Percentiles rank a stretch among this genome's conserved stretches.
phyloP scores from a whole-genome alignment of 1,140 invertebrate species.

The Frieseomelitta varia region DNA sequence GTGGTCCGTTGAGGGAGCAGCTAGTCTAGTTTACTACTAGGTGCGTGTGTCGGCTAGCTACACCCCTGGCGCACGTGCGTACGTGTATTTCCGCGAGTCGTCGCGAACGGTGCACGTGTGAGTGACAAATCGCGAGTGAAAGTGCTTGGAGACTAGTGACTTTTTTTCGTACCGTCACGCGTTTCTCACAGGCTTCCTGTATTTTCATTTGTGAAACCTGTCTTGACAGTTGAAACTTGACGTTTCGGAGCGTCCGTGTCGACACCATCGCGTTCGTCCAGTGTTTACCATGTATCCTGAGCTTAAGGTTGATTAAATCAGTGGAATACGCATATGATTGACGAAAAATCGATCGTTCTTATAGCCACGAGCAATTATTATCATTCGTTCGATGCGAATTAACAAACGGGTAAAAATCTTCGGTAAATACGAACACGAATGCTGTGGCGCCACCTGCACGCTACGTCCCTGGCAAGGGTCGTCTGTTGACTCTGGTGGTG shows the following conservation, averaged over 20 bases:
- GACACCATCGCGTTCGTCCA: neutral
- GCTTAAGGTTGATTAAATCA: no score
- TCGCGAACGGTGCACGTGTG: constrained; percentile 54
- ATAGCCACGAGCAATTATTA: neutral
- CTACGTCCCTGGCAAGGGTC: constrained; percentile 57
- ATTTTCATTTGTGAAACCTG: constrained; percentile 11
- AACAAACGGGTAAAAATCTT: neutral
- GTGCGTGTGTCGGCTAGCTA: constrained; percentile 62
- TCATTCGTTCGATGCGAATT: neutral
- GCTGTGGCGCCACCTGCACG: constrained; percentile 41
- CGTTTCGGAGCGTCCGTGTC: constrained; percentile 3
- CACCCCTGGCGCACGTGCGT: constrained; percentile 71
- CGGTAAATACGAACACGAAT: constrained; percentile 8
- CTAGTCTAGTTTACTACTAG: constrained; percentile 21
- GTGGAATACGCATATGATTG: neutral
- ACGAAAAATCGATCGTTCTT: neutral
- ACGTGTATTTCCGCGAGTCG: constrained; percentile 44
- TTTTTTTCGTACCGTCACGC: constrained; percentile 16
- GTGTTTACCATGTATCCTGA: neutral
- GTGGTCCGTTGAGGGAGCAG: constrained; percentile 53
- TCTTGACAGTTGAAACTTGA: constrained; percentile 37
- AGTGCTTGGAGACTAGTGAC: constrained; percentile 39
- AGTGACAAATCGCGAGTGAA: constrained; percentile 57
- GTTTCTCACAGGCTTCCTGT: neutral
- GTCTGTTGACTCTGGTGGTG: constrained; percentile 81